These are phyloP conservation scores for Heliothis peltigera DNA, from an alignment of 2,888 invertebrate species.

Conservation along the genomic window DNA sequence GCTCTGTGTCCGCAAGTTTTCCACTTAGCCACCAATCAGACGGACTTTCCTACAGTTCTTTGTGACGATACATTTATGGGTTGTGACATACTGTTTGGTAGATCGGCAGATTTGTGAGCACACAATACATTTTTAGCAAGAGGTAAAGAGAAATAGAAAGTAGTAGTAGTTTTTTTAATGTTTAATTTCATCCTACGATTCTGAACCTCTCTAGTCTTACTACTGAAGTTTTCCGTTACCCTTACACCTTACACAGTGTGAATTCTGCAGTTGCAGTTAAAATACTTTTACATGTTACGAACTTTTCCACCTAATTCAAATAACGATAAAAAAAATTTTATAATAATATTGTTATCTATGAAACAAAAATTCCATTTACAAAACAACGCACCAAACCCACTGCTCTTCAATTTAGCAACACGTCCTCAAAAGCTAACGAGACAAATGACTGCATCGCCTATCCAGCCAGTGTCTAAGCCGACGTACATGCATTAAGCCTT, in stretches of 20 bases:
- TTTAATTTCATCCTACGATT: no score
- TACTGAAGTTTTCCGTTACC: no score
- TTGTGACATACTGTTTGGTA: conserved; percentile 26
- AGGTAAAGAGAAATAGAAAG: no score
- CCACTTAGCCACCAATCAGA: conserved; percentile 62
- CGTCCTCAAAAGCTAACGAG: background rate
- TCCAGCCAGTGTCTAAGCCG: conserved; percentile 2
- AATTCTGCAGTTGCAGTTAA: no score
- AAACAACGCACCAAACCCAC: background rate
- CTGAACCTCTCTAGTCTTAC: no score
- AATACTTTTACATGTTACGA: no score
- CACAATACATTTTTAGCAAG: background rate
- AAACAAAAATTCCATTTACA: no score
- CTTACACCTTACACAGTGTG: no score
- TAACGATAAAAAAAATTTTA: no score
- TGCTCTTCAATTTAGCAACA: background rate
- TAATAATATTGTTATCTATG: no score
- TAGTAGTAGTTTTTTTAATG: no score
- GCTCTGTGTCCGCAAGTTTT: conserved; percentile 54
- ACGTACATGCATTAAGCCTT: conserved; percentile 9
- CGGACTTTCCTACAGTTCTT: conserved; percentile 54
- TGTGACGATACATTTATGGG: conserved; percentile 51
- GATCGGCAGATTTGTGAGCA: background rate
- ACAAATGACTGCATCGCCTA: conserved; percentile 37
- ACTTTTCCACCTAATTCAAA: no score